phyloP scores from a whole-genome alignment of 2,797 vertebrate genomes.

The Rhynchotus rufescens region DNA sequence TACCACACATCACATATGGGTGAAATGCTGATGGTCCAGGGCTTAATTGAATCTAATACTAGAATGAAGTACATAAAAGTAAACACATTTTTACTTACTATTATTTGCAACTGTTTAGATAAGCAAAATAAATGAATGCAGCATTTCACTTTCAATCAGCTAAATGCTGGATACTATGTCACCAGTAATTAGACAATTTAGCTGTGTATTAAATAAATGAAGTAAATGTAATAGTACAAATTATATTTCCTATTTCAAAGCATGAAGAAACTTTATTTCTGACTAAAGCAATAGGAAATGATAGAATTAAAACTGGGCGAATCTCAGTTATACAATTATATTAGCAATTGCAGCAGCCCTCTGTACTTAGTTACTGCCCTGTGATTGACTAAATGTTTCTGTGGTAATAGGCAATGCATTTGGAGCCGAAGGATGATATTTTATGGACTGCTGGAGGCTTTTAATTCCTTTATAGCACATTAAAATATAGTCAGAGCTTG shows the following conservation, averaged over 20 bases:
- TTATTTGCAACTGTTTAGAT: constrained; percentile 38
- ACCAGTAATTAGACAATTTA: constrained; percentile 52
- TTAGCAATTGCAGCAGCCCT: constrained; percentile 57
- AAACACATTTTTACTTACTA: neutral
- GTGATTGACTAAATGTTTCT: constrained; percentile 70
- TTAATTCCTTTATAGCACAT: constrained; percentile 78
- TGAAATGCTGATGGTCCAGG: neutral
- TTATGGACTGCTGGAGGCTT: constrained; percentile 72
- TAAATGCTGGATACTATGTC: neutral
- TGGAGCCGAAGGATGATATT: constrained; percentile 68
- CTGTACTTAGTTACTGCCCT: constrained; percentile 46
- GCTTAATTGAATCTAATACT: neutral
- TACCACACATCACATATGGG: neutral
- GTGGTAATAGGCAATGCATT: constrained; percentile 71
- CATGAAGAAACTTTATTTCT: constrained; percentile 26
- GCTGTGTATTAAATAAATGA: constrained; percentile 11
- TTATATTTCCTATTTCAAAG: constrained; percentile 43
- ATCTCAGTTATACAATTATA: constrained; percentile 3
- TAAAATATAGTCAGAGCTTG: constrained; percentile 77
- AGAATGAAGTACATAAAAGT: neutral
- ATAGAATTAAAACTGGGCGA: constrained; percentile 20
- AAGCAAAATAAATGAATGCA: constrained; percentile 3
- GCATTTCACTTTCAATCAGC: constrained; percentile 5
- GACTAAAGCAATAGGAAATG: neutral
- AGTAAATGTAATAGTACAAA: constrained; percentile 52